Base-by-base conservation (phyloP, 2,797 vertebrate genomes). In the Anniella stebbinsi region DNA sequence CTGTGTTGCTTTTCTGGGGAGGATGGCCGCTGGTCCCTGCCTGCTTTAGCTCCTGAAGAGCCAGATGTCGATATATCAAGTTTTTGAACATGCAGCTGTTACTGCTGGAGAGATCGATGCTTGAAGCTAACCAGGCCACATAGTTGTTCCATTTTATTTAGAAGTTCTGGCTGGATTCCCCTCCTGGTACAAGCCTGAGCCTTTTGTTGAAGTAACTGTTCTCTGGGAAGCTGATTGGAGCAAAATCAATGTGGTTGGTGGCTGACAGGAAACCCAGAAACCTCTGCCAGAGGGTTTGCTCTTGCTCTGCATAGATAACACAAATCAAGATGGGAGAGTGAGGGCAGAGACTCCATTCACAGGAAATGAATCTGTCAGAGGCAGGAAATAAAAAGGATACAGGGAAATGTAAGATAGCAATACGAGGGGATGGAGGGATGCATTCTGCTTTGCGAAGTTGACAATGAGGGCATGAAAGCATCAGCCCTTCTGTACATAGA, bases 11-110 rank as follows among this genome's bases (percentile, higher is more conserved):
- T 73, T 81, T 48, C 67, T 81, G 66, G 25, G 76, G 45, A 63
- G 81, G 63, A 69, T 1, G 0, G 51, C 73, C 0, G 0, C 41
- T 0, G 4, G 13, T 1, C 15, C 0, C 8, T 60, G 18, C 15
- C 63, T 3, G 0, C 2, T 18, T 25, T 0, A 0, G 72, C 82
- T 89, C 66, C 15, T 41, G 18, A 0, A 45, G 30, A 75, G 11
- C 23, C 36, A 45, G 25, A 38, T 0, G 13, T 84, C 41, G 25
- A 0, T 0, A 0, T 45, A n/a, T 25, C 0, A 3, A 1, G 25
- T 48, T 60, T 8, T 8, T 30, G 23, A 70, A 76, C 25, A 54
- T 69, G 2, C 73, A 10, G 48, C n/a, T 76, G 4, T 48, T 48
- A 30, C 0, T 0, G 60, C 12, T 0, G 1, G 75, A 63, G 15